phyloP scores from a whole-genome alignment of 1,140 invertebrate species.

The Tribolium madens region DNA sequence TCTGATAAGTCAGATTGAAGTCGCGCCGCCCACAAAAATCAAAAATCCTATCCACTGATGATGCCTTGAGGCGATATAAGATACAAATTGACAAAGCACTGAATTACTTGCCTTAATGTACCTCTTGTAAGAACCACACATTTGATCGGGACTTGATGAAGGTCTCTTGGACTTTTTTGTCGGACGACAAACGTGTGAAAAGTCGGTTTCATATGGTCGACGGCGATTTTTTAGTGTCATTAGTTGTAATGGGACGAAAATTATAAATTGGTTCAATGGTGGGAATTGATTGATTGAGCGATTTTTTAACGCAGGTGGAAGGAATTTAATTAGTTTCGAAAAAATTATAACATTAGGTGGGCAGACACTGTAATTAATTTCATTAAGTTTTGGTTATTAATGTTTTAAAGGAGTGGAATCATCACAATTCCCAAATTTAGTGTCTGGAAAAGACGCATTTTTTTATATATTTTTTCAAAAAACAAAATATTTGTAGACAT shows the following conservation, averaged over 20 bases:
- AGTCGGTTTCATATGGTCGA: neutral
- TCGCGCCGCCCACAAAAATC: slow-evolving; percentile 58
- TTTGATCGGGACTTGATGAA: slow-evolving; percentile 38
- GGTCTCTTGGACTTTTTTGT: slow-evolving; percentile 22
- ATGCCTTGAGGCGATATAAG: slow-evolving; percentile 52
- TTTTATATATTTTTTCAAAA: too few species aligned
- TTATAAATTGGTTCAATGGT: neutral
- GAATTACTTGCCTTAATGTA: slow-evolving; percentile 50
- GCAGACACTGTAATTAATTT: too few species aligned
- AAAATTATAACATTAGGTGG: too few species aligned
- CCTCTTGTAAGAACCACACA: slow-evolving; percentile 21
- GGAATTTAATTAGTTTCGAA: too few species aligned
- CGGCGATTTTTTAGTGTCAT: neutral
- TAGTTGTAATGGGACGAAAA: neutral
- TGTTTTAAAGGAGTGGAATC: too few species aligned
- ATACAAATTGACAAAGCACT: slow-evolving; percentile 59
- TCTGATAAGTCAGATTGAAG: slow-evolving; percentile 56
- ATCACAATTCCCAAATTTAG: too few species aligned
- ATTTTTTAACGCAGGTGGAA: neutral
- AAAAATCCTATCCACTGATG: slow-evolving; percentile 58
- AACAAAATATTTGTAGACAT: too few species aligned
- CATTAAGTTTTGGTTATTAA: too few species aligned
- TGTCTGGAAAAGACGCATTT: too few species aligned
- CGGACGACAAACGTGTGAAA: slow-evolving; percentile 18
- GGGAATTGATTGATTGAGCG: neutral